Base-by-base conservation (phyloP, 2,888 invertebrate genomes). In the Sesia bembeciformis region DNA sequence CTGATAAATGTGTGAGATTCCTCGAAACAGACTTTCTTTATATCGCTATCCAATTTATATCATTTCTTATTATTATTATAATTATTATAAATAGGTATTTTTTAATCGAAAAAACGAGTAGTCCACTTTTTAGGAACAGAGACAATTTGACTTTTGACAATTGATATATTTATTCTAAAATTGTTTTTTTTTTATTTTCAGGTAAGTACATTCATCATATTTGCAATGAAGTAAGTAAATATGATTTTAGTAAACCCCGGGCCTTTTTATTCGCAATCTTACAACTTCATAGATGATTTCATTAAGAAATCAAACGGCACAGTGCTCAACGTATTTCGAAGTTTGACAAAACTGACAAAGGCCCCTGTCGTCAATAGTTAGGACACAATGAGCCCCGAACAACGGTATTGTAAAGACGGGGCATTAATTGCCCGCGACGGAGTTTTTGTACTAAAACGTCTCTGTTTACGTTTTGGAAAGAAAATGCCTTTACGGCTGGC, bases 261-360 rank as follows among this genome's bases (percentile, higher is more conserved):
- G 23, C 2, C 23, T 23, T 23, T 23, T 23, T 23, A 23, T 23
- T 23, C 2, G 23, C 23, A 23, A 23, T 23, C 1, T 23, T 23
- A 23, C 23, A 23, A 23, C 23, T 1, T 23, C 40, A 53, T 51
- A 56, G 54, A 59, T 57, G 57, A 59, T 61, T 62, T 51, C 54
- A 56, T 59, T 55, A 50, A 53, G 46, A 56, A 52, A 52, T 51
- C 51, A 43, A 53, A 54, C 54, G 52, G 39, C 53, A 43, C 42
- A 53, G 53, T 23, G 23, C 23, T 23, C 23, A 23, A 23, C 23
- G 23, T 23, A 23, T 23, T 23, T 23, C 23, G 23, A 23, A 46
- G n/a, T 46, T 46, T n/a, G 46, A 46, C 46, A 46, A 46, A 46
- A 46, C 4, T 46, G 46, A 46, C 46, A 46, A 46, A 46, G 46